Evolutionary conservation across 2,888 invertebrate genomes (phyloP).

Genomic region (Maniola hyperantus): DNA sequence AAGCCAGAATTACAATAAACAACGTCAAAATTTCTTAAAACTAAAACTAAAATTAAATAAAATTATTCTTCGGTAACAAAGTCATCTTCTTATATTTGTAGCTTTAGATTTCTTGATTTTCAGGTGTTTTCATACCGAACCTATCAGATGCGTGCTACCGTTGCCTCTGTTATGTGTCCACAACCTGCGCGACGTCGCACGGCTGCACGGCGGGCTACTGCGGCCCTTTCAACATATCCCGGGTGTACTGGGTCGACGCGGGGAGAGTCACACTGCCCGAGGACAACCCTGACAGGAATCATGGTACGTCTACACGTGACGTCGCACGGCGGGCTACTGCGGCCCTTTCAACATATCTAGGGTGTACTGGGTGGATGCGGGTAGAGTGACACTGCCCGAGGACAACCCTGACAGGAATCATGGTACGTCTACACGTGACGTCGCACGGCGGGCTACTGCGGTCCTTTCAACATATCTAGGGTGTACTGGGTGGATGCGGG

Average conservation of each 20-base stretch:
- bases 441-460: slow-evolving; percentile 73
- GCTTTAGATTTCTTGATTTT: slow-evolving; percentile 34
- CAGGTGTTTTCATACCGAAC: slow-evolving; percentile 74
- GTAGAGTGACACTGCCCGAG: slow-evolving; percentile 76
- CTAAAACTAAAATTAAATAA: no score
- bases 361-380: slow-evolving; percentile 86
- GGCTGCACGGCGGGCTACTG: slow-evolving; percentile 75
- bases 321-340: slow-evolving; percentile 70
- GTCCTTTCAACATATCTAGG: slow-evolving; percentile 84
- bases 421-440: slow-evolving; percentile 56
- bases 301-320: slow-evolving; percentile 58
- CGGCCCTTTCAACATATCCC: slow-evolving; percentile 84
- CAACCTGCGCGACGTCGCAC: slow-evolving; percentile 72
- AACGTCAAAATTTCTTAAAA: no score
- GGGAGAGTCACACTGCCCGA: slow-evolving; percentile 79
- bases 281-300: slow-evolving; percentile 79
- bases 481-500: slow-evolving; percentile 86
- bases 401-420: slow-evolving; percentile 80
- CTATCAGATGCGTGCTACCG: slow-evolving; percentile 76
- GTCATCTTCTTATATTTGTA: no score
- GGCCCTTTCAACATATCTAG: slow-evolving; percentile 84
- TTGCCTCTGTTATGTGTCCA: slow-evolving; percentile 83
- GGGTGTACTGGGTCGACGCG: slow-evolving; percentile 85
- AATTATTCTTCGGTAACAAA: no score
- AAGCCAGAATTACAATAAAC: no score